Conservation (phyloP, 2,888 invertebrate genomes). For the Drosophila eohydei region DNA sequence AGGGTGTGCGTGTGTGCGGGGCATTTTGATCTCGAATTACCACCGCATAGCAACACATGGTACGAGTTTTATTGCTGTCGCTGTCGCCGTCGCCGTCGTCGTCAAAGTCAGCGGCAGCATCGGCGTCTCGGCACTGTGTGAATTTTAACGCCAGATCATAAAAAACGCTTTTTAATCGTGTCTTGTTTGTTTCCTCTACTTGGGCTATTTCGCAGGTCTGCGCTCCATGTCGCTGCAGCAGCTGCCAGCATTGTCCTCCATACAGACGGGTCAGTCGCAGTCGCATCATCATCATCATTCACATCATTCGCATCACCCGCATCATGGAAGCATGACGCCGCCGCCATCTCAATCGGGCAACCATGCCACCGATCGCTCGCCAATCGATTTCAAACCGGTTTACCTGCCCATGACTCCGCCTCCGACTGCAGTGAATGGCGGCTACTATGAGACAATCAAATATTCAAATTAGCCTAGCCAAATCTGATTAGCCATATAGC, state of each 20-base stretch:
- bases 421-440: conserved; percentile 66
- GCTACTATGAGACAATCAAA: conserved; percentile 81
- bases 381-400: conserved; percentile 83
- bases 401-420: conserved; percentile 82
- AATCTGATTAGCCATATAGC: background rate
- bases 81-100: conserved; percentile 25
- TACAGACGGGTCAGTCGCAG: conserved; percentile 46
- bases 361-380: conserved; percentile 64
- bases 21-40: conserved; percentile 50
- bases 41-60: conserved; percentile 59
- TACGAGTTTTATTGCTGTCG: conserved; percentile 51
- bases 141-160: conserved; percentile 71
- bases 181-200: conserved; percentile 17
- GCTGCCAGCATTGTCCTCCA: conserved; percentile 65
- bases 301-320: conserved; percentile 69
- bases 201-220: conserved; percentile 68
- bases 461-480: conserved; percentile 71
- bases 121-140: conserved; percentile 57
- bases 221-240: conserved; percentile 83
- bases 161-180: conserved; percentile 58
- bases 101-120: conserved; percentile 19
- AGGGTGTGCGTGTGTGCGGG: conserved; percentile 13
- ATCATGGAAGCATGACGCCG: conserved; percentile 73
- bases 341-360: conserved; percentile 74
- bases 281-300: conserved; percentile 59